These are phyloP conservation scores for Poecilia latipinna DNA, from an alignment of 2,113 vertebrate species.

Conservation along the genomic window DNA sequence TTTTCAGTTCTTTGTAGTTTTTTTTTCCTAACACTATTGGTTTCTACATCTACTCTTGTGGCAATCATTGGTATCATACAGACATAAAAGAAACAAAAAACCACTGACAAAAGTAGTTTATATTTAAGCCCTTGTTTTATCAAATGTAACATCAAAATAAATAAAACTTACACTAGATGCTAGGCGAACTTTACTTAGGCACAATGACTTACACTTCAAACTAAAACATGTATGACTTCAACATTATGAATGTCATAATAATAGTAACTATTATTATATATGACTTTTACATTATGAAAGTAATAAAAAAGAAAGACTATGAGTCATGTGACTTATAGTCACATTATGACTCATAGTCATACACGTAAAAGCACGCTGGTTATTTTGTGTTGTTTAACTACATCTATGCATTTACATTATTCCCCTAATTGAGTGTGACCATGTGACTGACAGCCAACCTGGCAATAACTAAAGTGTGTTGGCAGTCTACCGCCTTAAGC, in stretches of 20 bases:
- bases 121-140: neutral
- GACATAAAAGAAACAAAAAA: too few species aligned
- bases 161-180: constrained; percentile 11
- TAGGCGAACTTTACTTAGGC: constrained; percentile 4
- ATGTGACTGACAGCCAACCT: constrained; percentile 48
- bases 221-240: neutral
- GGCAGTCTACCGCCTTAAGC: constrained; percentile 70
- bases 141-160: neutral
- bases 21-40: neutral
- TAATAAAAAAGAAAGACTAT: too few species aligned
- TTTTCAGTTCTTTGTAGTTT: too few species aligned
- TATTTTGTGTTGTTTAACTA: constrained; percentile 16
- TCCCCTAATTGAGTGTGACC: constrained; percentile 33
- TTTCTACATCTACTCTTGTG: neutral
- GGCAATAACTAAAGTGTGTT: constrained; percentile 50
- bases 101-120: too few species aligned
- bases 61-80: neutral
- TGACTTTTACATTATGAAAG: too few species aligned
- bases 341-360: neutral
- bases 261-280: too few species aligned
- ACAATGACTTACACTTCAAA: neutral
- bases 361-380: neutral
- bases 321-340: neutral
- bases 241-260: too few species aligned
- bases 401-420: constrained; percentile 28